A percentile compares a stretch with the other conserved stretches of the same genome.
phyloP scores from a whole-genome alignment of 2,113 vertebrate species.

The Coracopsis vasa region DNA sequence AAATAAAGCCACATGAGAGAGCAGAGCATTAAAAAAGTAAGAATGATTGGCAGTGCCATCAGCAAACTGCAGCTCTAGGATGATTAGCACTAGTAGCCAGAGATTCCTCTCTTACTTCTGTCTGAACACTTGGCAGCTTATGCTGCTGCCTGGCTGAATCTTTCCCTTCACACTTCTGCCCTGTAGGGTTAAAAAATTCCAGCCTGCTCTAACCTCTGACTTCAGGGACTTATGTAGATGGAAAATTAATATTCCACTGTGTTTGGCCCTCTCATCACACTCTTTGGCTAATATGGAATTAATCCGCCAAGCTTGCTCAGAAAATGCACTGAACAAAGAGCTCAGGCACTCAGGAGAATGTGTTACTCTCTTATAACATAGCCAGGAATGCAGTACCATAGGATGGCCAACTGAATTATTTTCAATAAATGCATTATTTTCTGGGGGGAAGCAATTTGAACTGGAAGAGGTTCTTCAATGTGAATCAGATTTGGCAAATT shows the following conservation, averaged over 20 bases:
- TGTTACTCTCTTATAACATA: not conserved
- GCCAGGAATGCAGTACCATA: not conserved
- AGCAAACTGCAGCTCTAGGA: not conserved
- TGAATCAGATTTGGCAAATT: not conserved
- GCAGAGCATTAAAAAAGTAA: not conserved
- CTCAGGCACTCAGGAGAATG: not conserved
- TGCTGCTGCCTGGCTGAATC: not conserved
- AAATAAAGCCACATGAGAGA: not conserved
- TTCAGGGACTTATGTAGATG: not conserved
- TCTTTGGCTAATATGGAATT: not conserved
- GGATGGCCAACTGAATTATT: not conserved
- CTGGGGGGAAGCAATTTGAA: fast-evolving
- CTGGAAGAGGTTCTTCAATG: not conserved
- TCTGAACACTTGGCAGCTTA: not conserved
- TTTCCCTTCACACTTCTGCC: not conserved
- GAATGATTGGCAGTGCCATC: not conserved
- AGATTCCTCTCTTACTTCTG: not conserved
- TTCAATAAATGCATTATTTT: not conserved
- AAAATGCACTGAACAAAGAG: not conserved
- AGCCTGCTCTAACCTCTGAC: not conserved
- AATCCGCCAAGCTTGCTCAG: not conserved
- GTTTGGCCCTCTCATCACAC: not conserved
- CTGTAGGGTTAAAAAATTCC: not conserved
- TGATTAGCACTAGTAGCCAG: not conserved
- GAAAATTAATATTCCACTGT: not conserved